Conservation (phyloP, 2,888 invertebrate genomes). For the Vanessa cardui region DNA sequence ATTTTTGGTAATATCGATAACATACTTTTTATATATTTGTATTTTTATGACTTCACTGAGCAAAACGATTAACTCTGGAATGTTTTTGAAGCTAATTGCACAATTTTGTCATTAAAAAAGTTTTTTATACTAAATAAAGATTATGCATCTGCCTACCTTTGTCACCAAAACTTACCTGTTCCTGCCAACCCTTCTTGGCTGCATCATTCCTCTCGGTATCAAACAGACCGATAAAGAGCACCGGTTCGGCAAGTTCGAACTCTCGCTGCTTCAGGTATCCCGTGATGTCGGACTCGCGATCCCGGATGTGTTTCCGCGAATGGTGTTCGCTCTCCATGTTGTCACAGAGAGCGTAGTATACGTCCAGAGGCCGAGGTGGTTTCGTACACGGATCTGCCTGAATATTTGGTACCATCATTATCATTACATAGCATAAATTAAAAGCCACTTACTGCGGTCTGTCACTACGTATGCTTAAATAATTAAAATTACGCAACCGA, state of each 20-base stretch:
- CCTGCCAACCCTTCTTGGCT: conserved; percentile 75
- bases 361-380: conserved; percentile 83
- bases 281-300: conserved; percentile 69
- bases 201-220: conserved; percentile 80
- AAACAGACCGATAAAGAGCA: conserved; percentile 73
- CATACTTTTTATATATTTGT: too few relatives aligned
- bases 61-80: too few relatives aligned
- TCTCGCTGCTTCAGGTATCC: conserved; percentile 67
- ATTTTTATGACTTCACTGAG: too few relatives aligned
- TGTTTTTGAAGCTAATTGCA: too few relatives aligned
- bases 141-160: background rate
- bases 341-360: conserved; percentile 84
- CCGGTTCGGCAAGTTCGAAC: conserved; percentile 73
- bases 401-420: background rate
- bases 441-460: too few relatives aligned
- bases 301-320: conserved; percentile 79
- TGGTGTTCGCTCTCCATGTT: conserved; percentile 85
- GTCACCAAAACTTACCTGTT: conserved; percentile 60
- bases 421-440: too few relatives aligned
- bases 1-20: too few relatives aligned
- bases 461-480: too few relatives aligned
- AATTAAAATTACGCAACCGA: too few relatives aligned
- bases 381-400: conserved; percentile 85
- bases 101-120: too few relatives aligned
- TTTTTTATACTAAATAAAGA: too few relatives aligned